These are phyloP conservation scores for Scaptodrosophila lebanonensis DNA, from an alignment of 1,140 invertebrate genomes.

Conservation along the genomic window DNA sequence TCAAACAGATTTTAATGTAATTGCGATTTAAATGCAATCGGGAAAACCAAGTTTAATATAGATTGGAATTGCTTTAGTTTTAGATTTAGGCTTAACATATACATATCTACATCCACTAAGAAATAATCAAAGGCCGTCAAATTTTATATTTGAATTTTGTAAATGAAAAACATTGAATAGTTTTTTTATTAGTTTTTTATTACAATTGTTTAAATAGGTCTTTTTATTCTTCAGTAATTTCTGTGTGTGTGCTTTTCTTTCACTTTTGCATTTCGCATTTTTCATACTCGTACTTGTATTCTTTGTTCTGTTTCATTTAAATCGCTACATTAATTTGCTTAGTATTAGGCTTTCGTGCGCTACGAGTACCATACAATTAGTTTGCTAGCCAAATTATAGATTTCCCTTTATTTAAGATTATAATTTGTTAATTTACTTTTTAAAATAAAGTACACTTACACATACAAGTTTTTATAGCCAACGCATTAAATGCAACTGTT, in stretches of 20 bases:
- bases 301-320: conserved; percentile 41
- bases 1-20: too few species aligned
- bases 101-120: too few species aligned
- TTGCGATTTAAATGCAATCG: too few species aligned
- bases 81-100: too few species aligned
- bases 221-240: too few species aligned
- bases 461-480: conserved; percentile 57
- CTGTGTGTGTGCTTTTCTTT: too few species aligned
- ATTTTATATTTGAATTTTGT: conserved; percentile 66
- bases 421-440: conserved; percentile 61
- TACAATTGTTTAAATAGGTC: conserved; percentile 4
- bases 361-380: conserved; percentile 48
- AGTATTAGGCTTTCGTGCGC: conserved; percentile 50
- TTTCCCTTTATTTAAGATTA: conserved; percentile 44
- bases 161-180: conserved; percentile 60
- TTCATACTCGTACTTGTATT: too few species aligned
- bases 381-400: conserved; percentile 36
- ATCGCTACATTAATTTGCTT: conserved; percentile 67
- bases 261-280: too few species aligned
- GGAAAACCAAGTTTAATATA: too few species aligned
- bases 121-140: too few species aligned
- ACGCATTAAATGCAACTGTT: conserved; percentile 71
- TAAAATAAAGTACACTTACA: conserved; percentile 61
- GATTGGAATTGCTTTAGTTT: too few species aligned
- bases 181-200: conserved; percentile 19